A percentile compares a stretch with the other conserved stretches of the same genome.
Conservation (phyloP, 1,140 invertebrate species). For the Caenorhabditis latens region DNA sequence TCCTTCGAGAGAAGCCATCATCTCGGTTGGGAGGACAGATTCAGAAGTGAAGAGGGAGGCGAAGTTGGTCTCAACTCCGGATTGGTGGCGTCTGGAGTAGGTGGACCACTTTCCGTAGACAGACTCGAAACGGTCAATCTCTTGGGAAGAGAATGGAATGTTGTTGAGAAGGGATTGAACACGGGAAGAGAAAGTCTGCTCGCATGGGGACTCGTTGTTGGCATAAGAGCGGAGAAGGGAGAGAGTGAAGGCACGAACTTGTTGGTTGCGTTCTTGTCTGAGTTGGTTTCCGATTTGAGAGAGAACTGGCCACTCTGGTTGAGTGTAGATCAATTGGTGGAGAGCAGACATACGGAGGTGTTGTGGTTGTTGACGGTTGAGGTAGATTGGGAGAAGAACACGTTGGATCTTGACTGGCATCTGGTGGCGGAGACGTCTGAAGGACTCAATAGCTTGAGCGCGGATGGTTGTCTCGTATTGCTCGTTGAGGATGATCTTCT, state of each 20-base stretch:
- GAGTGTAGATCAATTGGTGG: conserved; percentile 69
- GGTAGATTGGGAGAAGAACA: conserved; percentile 72
- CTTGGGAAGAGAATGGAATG: conserved; percentile 57
- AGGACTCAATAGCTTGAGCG: conserved; percentile 72
- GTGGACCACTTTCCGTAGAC: conserved; percentile 63
- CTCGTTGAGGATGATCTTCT: conserved; percentile 71
- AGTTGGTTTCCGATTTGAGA: conserved; percentile 72
- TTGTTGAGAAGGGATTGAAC: conserved; percentile 54
- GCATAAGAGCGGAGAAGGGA: conserved; percentile 66
- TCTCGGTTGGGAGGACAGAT: conserved; percentile 62
- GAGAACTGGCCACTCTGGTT: conserved; percentile 67
- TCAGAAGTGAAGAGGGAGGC: conserved; percentile 71
- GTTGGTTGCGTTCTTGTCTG: conserved; percentile 66
- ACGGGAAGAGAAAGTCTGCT: conserved; percentile 63
- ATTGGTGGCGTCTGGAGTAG: conserved; percentile 46
- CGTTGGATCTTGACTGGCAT: conserved; percentile 72
- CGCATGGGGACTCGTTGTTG: conserved; percentile 68
- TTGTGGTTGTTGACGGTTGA: conserved; percentile 70
- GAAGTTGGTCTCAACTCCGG: conserved; percentile 63
- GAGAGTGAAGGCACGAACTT: conserved; percentile 73
- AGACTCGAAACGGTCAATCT: conserved; percentile 66
- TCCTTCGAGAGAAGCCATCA: conserved; percentile 66
- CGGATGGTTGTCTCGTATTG: conserved; percentile 67
- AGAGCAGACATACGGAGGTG: conserved; percentile 73
- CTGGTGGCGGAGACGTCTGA: conserved; percentile 68